Conservation (phyloP, 2,888 invertebrate genomes). For the Hirtodrosophila alboralis region DNA sequence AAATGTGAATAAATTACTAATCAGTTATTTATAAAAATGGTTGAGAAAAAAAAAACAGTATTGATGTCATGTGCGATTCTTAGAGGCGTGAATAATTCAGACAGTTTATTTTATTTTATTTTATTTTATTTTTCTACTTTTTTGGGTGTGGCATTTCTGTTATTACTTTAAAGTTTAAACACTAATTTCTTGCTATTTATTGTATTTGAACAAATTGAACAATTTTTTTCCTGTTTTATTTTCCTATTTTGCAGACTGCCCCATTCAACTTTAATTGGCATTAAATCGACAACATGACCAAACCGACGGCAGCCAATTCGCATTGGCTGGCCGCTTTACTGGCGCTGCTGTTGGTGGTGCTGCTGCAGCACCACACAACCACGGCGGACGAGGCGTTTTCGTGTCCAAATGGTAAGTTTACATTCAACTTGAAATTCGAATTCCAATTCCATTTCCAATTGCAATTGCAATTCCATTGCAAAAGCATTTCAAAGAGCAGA, state of each 20-base stretch:
- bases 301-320: constrained; percentile 83
- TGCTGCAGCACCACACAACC: constrained; percentile 52
- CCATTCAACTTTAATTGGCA: constrained; percentile 59
- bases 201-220: constrained; percentile 33
- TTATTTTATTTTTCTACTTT: constrained; percentile 10
- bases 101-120: constrained; percentile 43
- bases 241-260: constrained; percentile 55
- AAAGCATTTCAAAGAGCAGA: constrained; percentile 30
- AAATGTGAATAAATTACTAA: constrained; percentile 39
- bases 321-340: constrained; percentile 84
- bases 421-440: constrained; percentile 54
- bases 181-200: constrained; percentile 33
- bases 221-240: constrained; percentile 22
- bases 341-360: constrained; percentile 62
- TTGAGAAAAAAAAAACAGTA: constrained; percentile 27
- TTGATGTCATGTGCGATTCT: constrained; percentile 40
- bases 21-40: constrained; percentile 30
- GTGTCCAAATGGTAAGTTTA: constrained; percentile 84
- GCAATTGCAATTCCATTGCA: constrained; percentile 34
- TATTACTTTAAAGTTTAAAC: constrained; percentile 1
- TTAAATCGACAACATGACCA: constrained; percentile 81
- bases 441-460: constrained; percentile 46
- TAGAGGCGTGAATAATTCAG: constrained; percentile 53
- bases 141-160: constrained; percentile 6
- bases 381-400: constrained; percentile 83